These are phyloP conservation scores for Dicaeum eximium DNA, from an alignment of 2,113 vertebrate species.

Conservation along the genomic window DNA sequence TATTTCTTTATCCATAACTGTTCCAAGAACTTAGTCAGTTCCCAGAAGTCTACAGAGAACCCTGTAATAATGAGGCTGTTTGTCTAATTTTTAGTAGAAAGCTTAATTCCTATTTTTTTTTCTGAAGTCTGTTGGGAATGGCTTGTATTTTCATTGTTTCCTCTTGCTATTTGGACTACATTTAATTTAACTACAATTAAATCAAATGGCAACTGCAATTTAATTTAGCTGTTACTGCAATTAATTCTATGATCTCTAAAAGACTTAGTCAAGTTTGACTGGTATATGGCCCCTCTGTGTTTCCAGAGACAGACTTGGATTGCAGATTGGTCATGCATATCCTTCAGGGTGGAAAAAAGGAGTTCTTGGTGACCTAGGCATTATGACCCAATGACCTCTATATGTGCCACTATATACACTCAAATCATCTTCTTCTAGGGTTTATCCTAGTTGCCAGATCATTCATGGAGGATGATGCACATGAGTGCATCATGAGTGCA, in stretches of 20 bases:
- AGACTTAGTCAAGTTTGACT: neutral
- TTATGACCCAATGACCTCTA: neutral
- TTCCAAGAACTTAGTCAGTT: neutral
- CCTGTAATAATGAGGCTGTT: neutral
- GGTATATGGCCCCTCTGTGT: neutral
- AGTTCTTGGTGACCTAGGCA: neutral
- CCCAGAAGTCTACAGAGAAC: neutral
- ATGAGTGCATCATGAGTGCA: neutral
- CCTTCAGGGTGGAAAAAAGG: neutral
- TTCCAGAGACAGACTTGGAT: neutral
- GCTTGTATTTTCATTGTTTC: neutral
- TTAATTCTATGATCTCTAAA: neutral
- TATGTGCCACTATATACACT: neutral
- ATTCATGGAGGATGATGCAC: neutral
- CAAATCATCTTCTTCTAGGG: neutral
- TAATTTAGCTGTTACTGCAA: neutral
- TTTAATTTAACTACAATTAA: slow-evolving; percentile 1
- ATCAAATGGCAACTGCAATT: neutral
- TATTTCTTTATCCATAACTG: neutral
- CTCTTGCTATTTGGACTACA: neutral
- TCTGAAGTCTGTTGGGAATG: neutral
- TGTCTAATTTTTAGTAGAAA: neutral
- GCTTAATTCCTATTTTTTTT: neutral
- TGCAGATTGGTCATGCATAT: neutral
- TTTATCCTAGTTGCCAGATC: neutral